Base-by-base conservation (phyloP, 2,888 invertebrate genomes). In the Nymphalis urticae region DNA sequence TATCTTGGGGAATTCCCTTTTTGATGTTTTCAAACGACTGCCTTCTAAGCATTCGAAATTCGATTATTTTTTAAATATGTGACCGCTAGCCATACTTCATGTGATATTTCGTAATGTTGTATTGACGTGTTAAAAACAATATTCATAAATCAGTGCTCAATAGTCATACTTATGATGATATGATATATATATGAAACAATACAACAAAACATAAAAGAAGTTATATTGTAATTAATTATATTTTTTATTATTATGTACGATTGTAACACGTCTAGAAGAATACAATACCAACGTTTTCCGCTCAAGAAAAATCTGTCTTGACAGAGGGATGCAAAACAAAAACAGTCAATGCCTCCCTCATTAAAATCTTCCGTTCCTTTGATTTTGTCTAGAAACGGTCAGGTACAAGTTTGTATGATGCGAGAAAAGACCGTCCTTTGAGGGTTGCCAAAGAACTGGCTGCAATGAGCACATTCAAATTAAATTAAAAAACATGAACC, bases 321-420 rank as follows among this genome's bases (percentile, higher is more conserved):
- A 74, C 74, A 61, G 77, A 83, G 84, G 80, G 78, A 80, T 75
- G 81, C 79, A 82, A 85, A 85, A 90, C 87, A 89, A 90, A 87
- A 87, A 86, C 81, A 80, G 81, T 81, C 82, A 86, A 86, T 85
- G 84, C 79, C 94, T 94, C 80, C 85, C 88, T 92, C 91, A 89
- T 92, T 92, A 92, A 92, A 92, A 89, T 92, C 82, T 92, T 92
- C 92, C 92, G 87, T 84, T 80, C 80, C 86, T 92, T 89, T 91
- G 90, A 88, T 84, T 91, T 87, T 87, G 84, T 86, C 87, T 89
- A 84, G 82, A 87, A 86, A 86, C 82, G 87, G 86, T 87, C 85
- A 85, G 83, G 83, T 80, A 80, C 75, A 72, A 75, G 80, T 83
- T 83, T 81, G 77, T 80, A 76, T 76, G 81, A 78, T 76, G 76